Evolutionary conservation across 2,113 vertebrate genomes (phyloP).

Genomic region (Pholis gunnellus): DNA sequence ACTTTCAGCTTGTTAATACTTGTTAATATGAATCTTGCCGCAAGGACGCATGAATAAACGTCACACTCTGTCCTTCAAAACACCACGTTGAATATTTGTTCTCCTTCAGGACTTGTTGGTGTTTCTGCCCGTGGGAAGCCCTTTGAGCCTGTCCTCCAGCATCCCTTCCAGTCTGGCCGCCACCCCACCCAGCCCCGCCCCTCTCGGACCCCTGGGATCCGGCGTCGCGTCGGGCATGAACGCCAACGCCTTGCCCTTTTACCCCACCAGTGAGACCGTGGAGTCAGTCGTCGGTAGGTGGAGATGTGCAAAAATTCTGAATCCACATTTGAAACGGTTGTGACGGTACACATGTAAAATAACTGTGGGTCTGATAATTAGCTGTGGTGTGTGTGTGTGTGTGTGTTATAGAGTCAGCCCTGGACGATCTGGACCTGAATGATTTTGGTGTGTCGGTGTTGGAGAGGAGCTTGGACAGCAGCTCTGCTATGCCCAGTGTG

Average conservation of each 20-base stretch:
- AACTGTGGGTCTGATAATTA: background rate
- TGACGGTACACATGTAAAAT: background rate
- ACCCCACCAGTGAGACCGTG: slow-evolving; percentile 97
- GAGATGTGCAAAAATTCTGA: background rate
- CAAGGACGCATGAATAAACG: background rate
- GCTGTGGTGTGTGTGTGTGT: background rate
- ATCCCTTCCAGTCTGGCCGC: slow-evolving; percentile 97
- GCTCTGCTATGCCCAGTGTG: slow-evolving; percentile 87
- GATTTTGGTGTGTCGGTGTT: slow-evolving; percentile 96
- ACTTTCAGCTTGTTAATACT: background rate
- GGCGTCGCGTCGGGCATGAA: slow-evolving; percentile 92
- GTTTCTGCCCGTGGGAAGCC: slow-evolving; percentile 94
- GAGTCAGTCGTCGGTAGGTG: slow-evolving; percentile 97
- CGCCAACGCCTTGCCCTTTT: slow-evolving; percentile 97
- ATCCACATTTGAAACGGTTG: background rate
- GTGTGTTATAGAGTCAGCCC: slow-evolving; percentile 89
- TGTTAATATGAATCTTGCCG: no score
- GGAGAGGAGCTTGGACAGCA: slow-evolving; percentile 94
- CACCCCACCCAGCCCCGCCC: slow-evolving; percentile 94
- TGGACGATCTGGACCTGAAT: slow-evolving; percentile 96
- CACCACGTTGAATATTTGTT: background rate
- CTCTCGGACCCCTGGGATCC: slow-evolving; percentile 84
- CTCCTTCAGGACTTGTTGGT: slow-evolving; percentile 90
- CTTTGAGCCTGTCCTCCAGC: slow-evolving; percentile 96
- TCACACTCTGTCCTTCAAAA: background rate